Conservation (phyloP, 2,797 vertebrate genomes). For the Mormyrus hasselquistii region DNA sequence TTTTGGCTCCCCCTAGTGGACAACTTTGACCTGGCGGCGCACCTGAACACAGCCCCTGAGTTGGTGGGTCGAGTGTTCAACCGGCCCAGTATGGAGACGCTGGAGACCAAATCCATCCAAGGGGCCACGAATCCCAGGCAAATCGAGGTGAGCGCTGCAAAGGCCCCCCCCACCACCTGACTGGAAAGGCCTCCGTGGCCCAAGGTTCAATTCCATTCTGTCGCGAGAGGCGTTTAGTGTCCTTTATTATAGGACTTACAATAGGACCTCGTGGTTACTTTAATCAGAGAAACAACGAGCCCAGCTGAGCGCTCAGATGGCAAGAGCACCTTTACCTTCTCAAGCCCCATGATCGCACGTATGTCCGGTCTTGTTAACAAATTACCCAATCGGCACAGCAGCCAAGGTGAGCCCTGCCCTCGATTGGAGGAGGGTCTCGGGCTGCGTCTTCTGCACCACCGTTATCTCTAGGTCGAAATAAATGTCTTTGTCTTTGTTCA, state of each 20-base stretch:
- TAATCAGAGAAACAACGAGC: background rate
- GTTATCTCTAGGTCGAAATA: background rate
- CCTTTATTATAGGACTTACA: background rate
- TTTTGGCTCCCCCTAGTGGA: constrained; percentile 54
- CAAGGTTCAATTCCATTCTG: background rate
- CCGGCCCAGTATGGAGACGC: constrained; percentile 76
- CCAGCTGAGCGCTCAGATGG: background rate
- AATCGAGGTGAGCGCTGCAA: constrained; percentile 58
- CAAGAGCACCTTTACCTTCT: background rate
- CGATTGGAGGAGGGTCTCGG: background rate
- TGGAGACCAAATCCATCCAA: constrained; percentile 70
- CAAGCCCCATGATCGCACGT: background rate
- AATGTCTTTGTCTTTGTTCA: too few species aligned
- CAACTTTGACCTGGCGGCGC: constrained; percentile 75
- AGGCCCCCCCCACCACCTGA: background rate
- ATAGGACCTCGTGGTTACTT: background rate
- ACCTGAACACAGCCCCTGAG: constrained; percentile 76
- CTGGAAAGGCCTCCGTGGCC: background rate
- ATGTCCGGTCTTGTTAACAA: background rate
- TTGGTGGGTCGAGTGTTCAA: constrained; percentile 80
- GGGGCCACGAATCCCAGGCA: constrained; percentile 53
- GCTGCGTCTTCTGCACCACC: background rate
- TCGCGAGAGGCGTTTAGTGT: background rate
- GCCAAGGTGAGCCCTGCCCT: background rate
- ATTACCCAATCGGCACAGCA: background rate